A percentile compares a stretch with the other conserved stretches of the same genome.
Evolutionary conservation across 2,797 vertebrate genomes (phyloP).

Genomic region (Sebastes jordani): DNA sequence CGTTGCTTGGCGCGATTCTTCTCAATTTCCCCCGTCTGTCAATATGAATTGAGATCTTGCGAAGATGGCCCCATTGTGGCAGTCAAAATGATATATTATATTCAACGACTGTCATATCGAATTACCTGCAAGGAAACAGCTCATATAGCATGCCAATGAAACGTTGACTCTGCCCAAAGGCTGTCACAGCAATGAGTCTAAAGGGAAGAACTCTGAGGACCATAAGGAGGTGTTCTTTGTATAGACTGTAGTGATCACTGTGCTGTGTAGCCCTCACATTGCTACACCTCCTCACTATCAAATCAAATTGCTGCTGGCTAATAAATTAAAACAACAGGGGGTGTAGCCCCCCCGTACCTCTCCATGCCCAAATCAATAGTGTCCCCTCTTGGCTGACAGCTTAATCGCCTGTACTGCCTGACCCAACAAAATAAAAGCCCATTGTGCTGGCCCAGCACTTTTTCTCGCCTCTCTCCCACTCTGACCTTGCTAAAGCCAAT

Average conservation of each 20-base stretch:
- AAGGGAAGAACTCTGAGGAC: constrained; percentile 45
- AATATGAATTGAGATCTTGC: constrained; percentile 64
- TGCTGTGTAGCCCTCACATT: constrained; percentile 14
- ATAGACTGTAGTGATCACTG: constrained; percentile 22
- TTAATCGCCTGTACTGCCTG: constrained; percentile 74
- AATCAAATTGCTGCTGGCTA: constrained; percentile 60
- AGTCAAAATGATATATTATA: constrained; percentile 68
- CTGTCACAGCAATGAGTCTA: constrained; percentile 41
- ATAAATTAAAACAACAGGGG: constrained; percentile 73
- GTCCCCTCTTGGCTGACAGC: constrained; percentile 73
- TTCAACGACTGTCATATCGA: constrained; percentile 65
- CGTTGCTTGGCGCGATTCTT: constrained; percentile 47
- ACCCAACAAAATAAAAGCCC: constrained; percentile 78
- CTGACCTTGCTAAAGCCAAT: constrained; percentile 75
- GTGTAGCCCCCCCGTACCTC: constrained; percentile 7
- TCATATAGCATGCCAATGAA: constrained; percentile 60
- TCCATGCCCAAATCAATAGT: constrained; percentile 71
- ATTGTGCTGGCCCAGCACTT: constrained; percentile 70
- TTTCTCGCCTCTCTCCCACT: constrained; percentile 46
- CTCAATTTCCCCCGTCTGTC: constrained; percentile 64
- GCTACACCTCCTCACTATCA: constrained; percentile 50
- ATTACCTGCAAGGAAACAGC: constrained; percentile 65
- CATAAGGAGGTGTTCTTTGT: constrained; percentile 36
- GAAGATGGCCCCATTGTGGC: constrained; percentile 55
- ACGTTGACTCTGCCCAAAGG: constrained; percentile 38